Base-by-base conservation (phyloP, 2,797 vertebrate genomes). In the Aselliscus stoliczkanus region DNA sequence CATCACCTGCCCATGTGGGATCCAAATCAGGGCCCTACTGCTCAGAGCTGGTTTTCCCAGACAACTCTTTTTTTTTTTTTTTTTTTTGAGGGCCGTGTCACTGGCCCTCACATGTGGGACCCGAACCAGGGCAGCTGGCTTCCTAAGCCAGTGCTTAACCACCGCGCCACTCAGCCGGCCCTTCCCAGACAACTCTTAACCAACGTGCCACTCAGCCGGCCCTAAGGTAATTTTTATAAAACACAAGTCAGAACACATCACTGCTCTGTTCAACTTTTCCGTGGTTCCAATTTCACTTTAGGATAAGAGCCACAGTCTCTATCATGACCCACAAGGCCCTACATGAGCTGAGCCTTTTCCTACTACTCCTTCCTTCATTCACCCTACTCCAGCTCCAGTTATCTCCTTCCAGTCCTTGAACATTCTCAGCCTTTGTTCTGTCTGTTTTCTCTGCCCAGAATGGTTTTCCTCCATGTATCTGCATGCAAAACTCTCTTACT, bases 281-380 rank as follows among this genome's bases (percentile, higher is more conserved):
- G 5, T 7, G 7, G 25, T 50, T 82, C 10, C 39, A 18, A 25
- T 39, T 60, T 73, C 56, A 67, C 72, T 60, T 42, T 17, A 50
- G 17, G 13, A 11, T 67, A 52, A 72, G 27, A 42, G 27, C 29
- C 37, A 27, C 14, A 13, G 13, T 31, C 20, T 84, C 25, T 23
- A 15, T 15, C 31, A 77, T 1, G 11, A 44, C 3, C 1, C 1
- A 0, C 11, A 47, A 37, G 34, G 21, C 6, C 29, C 44, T 25
- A 2, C 1, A 0, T 1, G 15, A 39, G 23, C 31, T 31, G 1
- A 4, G 18, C 21, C 14, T 47, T 65, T 37, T 20, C 27, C 52
- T 39, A 2, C 9, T 20, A 0, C 2, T 58, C 15, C 5, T 83
- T 82, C 70, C 21, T 25, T 81, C 64, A 9, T 25, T 88, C 39